Evolutionary conservation across 2,113 vertebrate species (phyloP), one percentile per base, ranked within the genome.

Genomic region (Rhinogobius similis): DNA sequence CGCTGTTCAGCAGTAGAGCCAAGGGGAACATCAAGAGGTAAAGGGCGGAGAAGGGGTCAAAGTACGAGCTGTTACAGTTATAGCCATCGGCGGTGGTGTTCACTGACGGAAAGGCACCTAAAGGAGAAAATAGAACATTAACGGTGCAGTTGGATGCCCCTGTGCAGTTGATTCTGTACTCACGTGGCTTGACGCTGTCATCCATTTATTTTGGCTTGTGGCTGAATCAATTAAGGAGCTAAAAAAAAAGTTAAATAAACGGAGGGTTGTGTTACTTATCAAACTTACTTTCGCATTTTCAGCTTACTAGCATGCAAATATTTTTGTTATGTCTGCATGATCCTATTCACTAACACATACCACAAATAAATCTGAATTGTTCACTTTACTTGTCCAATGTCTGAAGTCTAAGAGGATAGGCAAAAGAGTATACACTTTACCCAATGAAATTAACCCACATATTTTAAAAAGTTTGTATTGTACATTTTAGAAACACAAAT

Each of bases 1-100:
- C 66, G 0, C 81, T 53, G 3, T 92, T 91, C 20, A 92, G 73
- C 66, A 86, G 3, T 70, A 91, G 36, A 5, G 86, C 81, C 0
- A 88, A 0, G 10, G 87, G 86, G 59, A 87, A 79, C 59, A 86
- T 81, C 5, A 80, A 0, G 0, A 77, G 66, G 69, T 76, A 89
- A 7, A 91, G 79, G 14, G 11, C 10, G 2, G 85, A 14, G 18
- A 85, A 5, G 5, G 2, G 4, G 48, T 56, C 39, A 67, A 67
- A 66, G 11, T 0, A 9, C 2, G 70, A 72, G 10, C 10, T 0
- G 1, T 11, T 1, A 29, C 81, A 84, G 0, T 1, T 1, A 0
- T 50, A 50, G 0, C n/a, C 5, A 27, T 67, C 50, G 10, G 5
- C 2, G 52, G 73, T 65, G 24, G 43, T 27, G 46, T 68, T 77